Conservation (phyloP, 1,140 invertebrate species). For the Aporrectodea caliginosa region DNA sequence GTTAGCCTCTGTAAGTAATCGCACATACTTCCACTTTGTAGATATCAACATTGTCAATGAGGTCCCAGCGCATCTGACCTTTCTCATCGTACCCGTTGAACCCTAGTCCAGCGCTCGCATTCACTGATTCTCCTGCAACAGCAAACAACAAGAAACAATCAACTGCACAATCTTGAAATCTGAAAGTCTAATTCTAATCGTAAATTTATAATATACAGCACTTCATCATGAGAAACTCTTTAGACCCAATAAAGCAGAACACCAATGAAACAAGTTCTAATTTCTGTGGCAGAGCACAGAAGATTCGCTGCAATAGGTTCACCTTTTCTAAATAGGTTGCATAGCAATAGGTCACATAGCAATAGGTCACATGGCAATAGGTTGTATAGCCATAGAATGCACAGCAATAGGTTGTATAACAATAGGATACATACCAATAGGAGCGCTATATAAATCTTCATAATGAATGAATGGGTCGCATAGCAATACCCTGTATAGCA, state of each 20-base stretch:
- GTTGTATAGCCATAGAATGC: no score
- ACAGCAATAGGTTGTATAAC: no score
- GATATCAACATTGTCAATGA: slow-evolving; percentile 20
- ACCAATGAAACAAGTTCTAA: not conserved
- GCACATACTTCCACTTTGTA: slow-evolving; percentile 8
- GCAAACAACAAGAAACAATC: not conserved
- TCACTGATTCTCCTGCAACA: slow-evolving; percentile 76
- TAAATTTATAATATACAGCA: not conserved
- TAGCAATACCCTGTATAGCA: no score
- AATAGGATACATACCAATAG: no score
- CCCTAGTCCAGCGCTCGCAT: slow-evolving; percentile 67
- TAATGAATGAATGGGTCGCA: no score
- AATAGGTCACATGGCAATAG: no score
- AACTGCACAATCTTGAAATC: not conserved
- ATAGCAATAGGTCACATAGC: no score
- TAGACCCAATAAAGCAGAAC: not conserved
- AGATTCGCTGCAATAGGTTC: not conserved
- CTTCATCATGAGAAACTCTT: not conserved
- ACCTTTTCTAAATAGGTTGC: no score
- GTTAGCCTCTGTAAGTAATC: no score
- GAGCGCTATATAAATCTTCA: no score
- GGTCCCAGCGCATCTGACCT: slow-evolving; percentile 14
- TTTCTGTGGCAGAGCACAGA: not conserved
- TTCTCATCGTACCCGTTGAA: slow-evolving; percentile 12
- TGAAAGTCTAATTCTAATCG: not conserved